Evolutionary conservation across 2,113 vertebrate species (phyloP), one percentile per base, ranked within the genome.

Genomic region (Hiodon tergisus): DNA sequence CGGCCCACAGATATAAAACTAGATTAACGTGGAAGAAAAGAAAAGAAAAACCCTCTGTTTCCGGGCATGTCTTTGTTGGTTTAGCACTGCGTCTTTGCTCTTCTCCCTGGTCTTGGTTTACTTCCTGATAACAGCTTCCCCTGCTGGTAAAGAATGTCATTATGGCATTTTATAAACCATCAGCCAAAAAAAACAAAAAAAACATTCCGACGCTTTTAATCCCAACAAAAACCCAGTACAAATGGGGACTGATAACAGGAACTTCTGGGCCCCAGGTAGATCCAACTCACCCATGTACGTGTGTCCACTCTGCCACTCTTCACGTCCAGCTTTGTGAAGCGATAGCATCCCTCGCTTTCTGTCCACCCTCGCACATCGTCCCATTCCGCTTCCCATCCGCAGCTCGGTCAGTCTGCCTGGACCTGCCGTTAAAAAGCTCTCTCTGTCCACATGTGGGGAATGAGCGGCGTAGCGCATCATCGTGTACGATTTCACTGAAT

Each of bases 71-170:
- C 78, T 71, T 72, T 75, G 80, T 76, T 74, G 76, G 61, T 84
- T 77, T 80, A 73, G 80, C 79, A 73, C 57, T n/a, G 53, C 58
- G 60, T 66, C 73, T 58, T 50, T 54, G 59, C 31, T 65, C 77
- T 17, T 79, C 3, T 77, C 55, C 52, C 3, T 71, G 71, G 54
- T 14, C 10, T 47, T 78, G 10, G 7, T 14, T 72, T 83, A 86
- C 53, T 72, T 78, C 78, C 81, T 86, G 78, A 76, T 81, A 83
- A 77, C 72, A 85, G 67, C 83, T 10, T 88, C 83, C 79, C 79
- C 88, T 90, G 79, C 81, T 88, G 89, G 77, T 47, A 73, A 9
- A 52, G 14, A 4, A 47, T n/a, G 46, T 5, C 62, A 74, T n/a
- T 71, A 82, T 77, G 59, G 5, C 61, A 69, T 47, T 7, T 3